Evolutionary conservation across 2,888 invertebrate species (phyloP).

Genomic region (Hedya salicella): DNA sequence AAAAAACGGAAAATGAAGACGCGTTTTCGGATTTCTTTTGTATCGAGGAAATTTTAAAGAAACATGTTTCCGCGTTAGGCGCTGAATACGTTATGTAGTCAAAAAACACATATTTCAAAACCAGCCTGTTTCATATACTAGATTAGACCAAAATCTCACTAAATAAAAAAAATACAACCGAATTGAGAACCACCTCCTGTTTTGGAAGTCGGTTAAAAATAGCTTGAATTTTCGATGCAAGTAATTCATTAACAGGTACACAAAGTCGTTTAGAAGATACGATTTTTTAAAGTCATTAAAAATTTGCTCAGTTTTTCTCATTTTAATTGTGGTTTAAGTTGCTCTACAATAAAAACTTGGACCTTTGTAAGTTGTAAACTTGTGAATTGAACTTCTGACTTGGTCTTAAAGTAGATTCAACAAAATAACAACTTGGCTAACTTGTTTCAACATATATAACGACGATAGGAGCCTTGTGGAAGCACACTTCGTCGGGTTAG

Average conservation of each 20-base stretch:
- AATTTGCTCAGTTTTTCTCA: slow-evolving; percentile 27
- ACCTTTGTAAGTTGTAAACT: slow-evolving; percentile 34
- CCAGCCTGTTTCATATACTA: too few relatives aligned
- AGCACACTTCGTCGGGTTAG: not conserved
- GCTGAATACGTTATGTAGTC: too few relatives aligned
- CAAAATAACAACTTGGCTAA: slow-evolving; percentile 18
- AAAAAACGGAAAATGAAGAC: too few relatives aligned
- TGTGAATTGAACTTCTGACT: slow-evolving; percentile 31
- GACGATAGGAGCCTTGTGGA: not conserved
- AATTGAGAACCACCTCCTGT: too few relatives aligned
- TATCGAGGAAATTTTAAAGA: too few relatives aligned
- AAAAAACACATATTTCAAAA: too few relatives aligned
- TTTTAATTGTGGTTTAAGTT: slow-evolving; percentile 32
- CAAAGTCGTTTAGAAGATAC: slow-evolving; percentile 14
- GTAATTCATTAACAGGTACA: not conserved
- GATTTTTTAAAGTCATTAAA: slow-evolving; percentile 22
- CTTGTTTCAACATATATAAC: not conserved
- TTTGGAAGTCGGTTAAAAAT: too few relatives aligned
- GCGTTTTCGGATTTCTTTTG: too few relatives aligned
- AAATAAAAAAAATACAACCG: too few relatives aligned
- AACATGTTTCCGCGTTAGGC: too few relatives aligned
- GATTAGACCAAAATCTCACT: too few relatives aligned
- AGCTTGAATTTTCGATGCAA: too few relatives aligned
- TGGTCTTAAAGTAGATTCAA: slow-evolving; percentile 6
- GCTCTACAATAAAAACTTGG: slow-evolving; percentile 28